Percentiles rank a stretch among this genome's conserved stretches.
These are phyloP conservation scores for Noctua janthina DNA, from an alignment of 2,888 invertebrate species.

Conservation along the genomic window DNA sequence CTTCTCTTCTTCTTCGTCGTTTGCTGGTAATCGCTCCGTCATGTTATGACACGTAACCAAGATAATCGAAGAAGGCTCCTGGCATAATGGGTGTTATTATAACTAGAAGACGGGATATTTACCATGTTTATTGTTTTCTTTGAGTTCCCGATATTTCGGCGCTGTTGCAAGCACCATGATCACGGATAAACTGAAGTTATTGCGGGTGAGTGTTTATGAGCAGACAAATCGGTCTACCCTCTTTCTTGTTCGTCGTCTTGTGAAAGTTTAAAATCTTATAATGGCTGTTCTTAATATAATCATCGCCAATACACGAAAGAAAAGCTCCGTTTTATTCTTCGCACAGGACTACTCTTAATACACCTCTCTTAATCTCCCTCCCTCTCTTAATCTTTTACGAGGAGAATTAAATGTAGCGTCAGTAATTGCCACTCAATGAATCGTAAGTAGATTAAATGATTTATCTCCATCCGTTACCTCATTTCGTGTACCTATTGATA, in stretches of 20 bases:
- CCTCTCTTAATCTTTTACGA: constrained; percentile 36
- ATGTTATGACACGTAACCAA: too few relatives aligned
- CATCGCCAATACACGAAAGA: not conserved
- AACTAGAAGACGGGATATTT: too few relatives aligned
- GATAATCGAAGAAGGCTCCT: too few relatives aligned
- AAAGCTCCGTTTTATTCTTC: constrained; percentile 4
- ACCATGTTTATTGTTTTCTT: too few relatives aligned
- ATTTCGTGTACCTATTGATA: not conserved
- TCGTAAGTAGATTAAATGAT: constrained; percentile 48
- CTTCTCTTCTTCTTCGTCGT: not conserved
- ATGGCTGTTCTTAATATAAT: not conserved
- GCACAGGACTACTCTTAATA: not conserved
- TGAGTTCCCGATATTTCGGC: too few relatives aligned
- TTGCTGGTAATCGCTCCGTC: not conserved
- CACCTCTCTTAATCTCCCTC: too few relatives aligned
- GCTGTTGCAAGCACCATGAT: too few relatives aligned
- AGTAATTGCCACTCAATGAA: constrained; percentile 53
- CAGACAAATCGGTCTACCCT: too few relatives aligned
- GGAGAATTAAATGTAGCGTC: constrained; percentile 33
- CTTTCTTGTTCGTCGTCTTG: too few relatives aligned
- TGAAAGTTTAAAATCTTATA: too few relatives aligned
- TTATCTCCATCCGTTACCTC: constrained; percentile 22
- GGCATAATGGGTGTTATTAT: not conserved
- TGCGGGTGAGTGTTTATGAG: too few relatives aligned
- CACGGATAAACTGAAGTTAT: too few relatives aligned